These are phyloP conservation scores for Penaeus monodon DNA, from an alignment of 2,888 invertebrate species.

Conservation along the genomic window DNA sequence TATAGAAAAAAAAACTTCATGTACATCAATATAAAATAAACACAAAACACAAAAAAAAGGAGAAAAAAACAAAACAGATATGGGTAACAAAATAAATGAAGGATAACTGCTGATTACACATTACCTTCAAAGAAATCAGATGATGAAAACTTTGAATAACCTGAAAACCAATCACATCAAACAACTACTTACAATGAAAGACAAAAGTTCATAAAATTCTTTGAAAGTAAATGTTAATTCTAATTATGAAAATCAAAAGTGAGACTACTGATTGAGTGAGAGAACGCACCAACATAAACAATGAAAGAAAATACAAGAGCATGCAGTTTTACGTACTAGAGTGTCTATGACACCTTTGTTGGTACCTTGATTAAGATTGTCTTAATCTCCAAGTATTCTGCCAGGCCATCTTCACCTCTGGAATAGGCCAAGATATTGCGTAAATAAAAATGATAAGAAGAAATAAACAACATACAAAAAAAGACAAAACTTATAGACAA, in stretches of 20 bases:
- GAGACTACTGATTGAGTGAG: not conserved
- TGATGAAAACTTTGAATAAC: not conserved
- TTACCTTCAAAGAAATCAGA: too few species aligned
- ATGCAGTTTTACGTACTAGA: not conserved
- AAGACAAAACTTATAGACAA: not conserved
- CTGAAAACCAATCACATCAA: too few species aligned
- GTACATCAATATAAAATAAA: too few species aligned
- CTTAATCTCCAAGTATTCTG: slow-evolving; percentile 84
- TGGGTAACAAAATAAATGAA: too few species aligned
- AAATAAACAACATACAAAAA: not conserved
- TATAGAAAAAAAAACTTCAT: too few species aligned
- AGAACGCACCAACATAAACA: not conserved
- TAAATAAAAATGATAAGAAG: too few species aligned
- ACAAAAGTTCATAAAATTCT: not conserved
- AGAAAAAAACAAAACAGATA: too few species aligned
- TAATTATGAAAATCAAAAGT: not conserved
- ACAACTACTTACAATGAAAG: not conserved
- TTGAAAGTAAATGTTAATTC: not conserved
- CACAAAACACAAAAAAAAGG: too few species aligned
- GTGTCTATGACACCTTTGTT: slow-evolving; percentile 23
- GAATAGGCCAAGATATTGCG: slow-evolving; percentile 67
- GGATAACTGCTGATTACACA: too few species aligned
- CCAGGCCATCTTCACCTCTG: slow-evolving; percentile 83
- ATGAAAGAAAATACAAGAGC: not conserved
- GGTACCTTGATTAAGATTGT: slow-evolving; percentile 77